phyloP scores from a whole-genome alignment of 2,888 invertebrate genomes.

The Leucophenga montana region DNA sequence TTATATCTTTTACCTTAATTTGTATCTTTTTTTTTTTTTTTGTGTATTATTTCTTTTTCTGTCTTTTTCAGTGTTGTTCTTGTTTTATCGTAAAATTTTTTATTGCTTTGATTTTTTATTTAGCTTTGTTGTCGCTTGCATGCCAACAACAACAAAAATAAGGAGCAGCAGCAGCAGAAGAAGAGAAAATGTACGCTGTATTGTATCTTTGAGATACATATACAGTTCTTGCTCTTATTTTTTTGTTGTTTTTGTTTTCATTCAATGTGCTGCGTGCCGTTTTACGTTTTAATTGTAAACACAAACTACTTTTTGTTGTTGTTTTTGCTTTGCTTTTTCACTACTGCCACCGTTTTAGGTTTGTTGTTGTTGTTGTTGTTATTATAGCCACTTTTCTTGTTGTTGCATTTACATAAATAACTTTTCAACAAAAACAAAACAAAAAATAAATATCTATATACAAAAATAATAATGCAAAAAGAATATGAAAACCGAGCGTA shows the following conservation, averaged over 20 bases:
- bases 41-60: slow-evolving; percentile 16
- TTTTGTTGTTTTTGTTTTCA: background rate
- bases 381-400: slow-evolving; percentile 26
- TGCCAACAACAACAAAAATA: no score
- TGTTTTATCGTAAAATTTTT: slow-evolving; percentile 10
- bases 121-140: slow-evolving; percentile 30
- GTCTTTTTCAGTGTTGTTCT: slow-evolving; percentile 21
- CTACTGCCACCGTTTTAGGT: slow-evolving; percentile 1
- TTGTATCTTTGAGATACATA: background rate
- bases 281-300: slow-evolving; percentile 41
- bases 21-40: slow-evolving; percentile 13
- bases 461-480: slow-evolving; percentile 36
- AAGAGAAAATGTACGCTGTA: no score
- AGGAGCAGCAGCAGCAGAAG: no score
- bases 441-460: background rate
- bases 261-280: slow-evolving; percentile 1
- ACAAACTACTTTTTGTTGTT: background rate
- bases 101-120: slow-evolving; percentile 1
- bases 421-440: slow-evolving; percentile 48
- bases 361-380: background rate
- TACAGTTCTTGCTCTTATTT: background rate
- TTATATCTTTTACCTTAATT: slow-evolving; percentile 17
- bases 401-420: slow-evolving; percentile 54
- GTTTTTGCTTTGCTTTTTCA: slow-evolving; percentile 17
- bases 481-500: slow-evolving; percentile 32